Evolutionary conservation across 1,140 invertebrate genomes (phyloP).

Genomic region (Akabosia matsudoensis): DNA sequence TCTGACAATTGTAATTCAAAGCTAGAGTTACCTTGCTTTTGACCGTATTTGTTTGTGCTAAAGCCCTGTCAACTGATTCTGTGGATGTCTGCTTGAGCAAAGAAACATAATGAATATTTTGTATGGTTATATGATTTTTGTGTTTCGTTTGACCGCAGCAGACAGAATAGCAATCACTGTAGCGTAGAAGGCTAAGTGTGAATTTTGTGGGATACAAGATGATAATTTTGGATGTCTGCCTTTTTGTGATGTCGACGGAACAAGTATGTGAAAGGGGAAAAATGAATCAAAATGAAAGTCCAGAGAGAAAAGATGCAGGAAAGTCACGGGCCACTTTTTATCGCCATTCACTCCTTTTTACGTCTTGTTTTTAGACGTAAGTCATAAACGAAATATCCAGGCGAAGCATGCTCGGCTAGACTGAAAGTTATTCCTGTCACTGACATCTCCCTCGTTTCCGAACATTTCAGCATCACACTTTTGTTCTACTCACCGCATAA

Average conservation of each 20-base stretch:
- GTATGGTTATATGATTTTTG: neutral
- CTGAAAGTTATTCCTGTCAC: neutral
- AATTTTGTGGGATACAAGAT: neutral
- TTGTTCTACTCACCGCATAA: neutral
- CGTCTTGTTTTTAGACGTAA: neutral
- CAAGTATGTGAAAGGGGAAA: constrained; percentile 9
- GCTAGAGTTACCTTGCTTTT: too few relatives aligned
- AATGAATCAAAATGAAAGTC: constrained; percentile 14
- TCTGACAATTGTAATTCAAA: too few relatives aligned
- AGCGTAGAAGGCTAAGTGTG: neutral
- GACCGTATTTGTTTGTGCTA: too few relatives aligned
- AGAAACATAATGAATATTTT: neutral
- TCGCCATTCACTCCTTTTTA: constrained; percentile 1
- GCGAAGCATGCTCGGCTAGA: neutral
- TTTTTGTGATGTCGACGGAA: neutral
- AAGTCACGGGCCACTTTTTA: constrained; percentile 22
- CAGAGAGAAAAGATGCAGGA: neutral
- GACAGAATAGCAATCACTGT: neutral
- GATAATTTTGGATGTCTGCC: neutral
- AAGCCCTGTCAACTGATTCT: neutral
- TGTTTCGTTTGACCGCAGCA: neutral
- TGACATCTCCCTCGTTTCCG: neutral
- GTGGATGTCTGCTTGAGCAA: neutral
- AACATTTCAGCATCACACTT: neutral
- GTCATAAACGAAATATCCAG: neutral